Evolutionary conservation across 1,140 invertebrate species (phyloP).

Genomic region (Eueides isabella): DNA sequence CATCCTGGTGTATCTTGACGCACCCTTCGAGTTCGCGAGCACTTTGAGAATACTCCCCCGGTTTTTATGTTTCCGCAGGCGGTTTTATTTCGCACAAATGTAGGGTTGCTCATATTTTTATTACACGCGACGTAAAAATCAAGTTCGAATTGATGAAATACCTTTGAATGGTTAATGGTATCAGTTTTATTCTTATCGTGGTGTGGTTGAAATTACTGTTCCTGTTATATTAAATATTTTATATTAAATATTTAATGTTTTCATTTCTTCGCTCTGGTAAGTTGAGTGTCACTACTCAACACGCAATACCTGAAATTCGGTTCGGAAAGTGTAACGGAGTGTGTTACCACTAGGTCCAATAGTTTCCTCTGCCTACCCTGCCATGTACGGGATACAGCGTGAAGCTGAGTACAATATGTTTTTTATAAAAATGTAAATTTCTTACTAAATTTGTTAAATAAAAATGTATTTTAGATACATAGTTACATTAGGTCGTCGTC

Average conservation of each 20-base stretch:
- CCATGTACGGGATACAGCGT: too few relatives aligned
- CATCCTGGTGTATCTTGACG: slow-evolving; percentile 51
- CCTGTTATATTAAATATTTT: background rate
- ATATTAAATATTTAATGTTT: background rate
- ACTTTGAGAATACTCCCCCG: slow-evolving; percentile 39
- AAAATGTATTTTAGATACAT: too few relatives aligned
- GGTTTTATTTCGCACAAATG: slow-evolving; percentile 60
- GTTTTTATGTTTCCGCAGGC: slow-evolving; percentile 66
- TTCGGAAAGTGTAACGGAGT: too few relatives aligned
- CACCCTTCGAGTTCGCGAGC: slow-evolving; percentile 34
- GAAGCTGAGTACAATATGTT: too few relatives aligned
- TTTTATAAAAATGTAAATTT: too few relatives aligned
- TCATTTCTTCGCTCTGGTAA: too few relatives aligned
- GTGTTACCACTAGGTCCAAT: too few relatives aligned
- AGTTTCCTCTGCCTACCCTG: too few relatives aligned
- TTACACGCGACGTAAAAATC: slow-evolving; percentile 53
- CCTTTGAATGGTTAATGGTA: slow-evolving; percentile 15
- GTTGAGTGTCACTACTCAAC: too few relatives aligned
- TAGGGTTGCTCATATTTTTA: slow-evolving; percentile 68
- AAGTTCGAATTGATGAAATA: slow-evolving; percentile 26
- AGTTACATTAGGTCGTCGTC: too few relatives aligned
- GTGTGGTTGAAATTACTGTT: background rate
- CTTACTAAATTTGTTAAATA: too few relatives aligned
- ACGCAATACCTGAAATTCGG: too few relatives aligned
- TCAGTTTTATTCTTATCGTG: background rate